Percentiles rank a stretch among this genome's conserved stretches.
These are phyloP conservation scores for Bugulina stolonifera DNA, from an alignment of 2,888 invertebrate species.

Conservation along the genomic window DNA sequence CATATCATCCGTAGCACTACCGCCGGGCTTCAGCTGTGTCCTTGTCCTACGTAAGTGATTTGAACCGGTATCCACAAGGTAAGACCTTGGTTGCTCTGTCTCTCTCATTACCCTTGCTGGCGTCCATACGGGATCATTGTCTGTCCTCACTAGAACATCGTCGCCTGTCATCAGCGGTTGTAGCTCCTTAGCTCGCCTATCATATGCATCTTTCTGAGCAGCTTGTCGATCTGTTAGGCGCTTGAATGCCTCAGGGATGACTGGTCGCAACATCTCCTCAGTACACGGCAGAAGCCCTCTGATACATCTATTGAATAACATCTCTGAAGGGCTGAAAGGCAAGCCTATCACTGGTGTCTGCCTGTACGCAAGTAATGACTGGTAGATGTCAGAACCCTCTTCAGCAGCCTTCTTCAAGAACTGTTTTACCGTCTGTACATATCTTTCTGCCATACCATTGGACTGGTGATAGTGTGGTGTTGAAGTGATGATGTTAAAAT, in stretches of 20 bases:
- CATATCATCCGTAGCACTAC: too few relatives aligned
- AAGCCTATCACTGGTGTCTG: too few relatives aligned
- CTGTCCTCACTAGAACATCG: neutral
- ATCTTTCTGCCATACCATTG: conserved; percentile 1
- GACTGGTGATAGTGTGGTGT: neutral
- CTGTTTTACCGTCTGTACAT: neutral
- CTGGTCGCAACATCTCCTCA: neutral
- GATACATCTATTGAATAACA: neutral
- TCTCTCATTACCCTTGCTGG: neutral
- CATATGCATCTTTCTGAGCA: neutral
- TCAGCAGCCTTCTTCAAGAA: conserved; percentile 9
- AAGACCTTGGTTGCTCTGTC: neutral
- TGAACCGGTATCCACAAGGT: neutral
- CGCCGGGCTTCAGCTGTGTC: neutral
- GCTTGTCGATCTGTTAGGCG: neutral
- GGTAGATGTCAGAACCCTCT: neutral
- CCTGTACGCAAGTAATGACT: neutral
- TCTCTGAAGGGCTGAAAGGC: neutral
- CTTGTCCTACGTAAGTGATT: neutral
- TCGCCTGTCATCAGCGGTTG: neutral
- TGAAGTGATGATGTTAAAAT: neutral
- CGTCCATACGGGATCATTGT: neutral
- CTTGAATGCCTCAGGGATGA: neutral
- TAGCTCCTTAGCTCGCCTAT: neutral
- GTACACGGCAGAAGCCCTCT: too few relatives aligned